phyloP scores from a whole-genome alignment of 53 echinoderm and acorn worm species.

The Holothuria leucospilota region DNA sequence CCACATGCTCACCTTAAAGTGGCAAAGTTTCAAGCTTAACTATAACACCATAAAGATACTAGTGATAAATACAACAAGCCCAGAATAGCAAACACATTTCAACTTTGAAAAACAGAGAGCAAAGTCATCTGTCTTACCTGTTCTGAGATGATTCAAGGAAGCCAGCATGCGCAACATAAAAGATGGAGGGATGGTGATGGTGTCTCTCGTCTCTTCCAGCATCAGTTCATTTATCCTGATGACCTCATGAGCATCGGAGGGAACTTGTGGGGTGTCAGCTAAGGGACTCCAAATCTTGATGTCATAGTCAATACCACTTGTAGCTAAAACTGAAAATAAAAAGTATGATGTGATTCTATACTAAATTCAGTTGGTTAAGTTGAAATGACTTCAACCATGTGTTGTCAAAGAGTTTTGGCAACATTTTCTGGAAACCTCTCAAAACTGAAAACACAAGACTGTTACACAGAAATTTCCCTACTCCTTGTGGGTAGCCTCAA shows the following conservation, averaged over 20 bases:
- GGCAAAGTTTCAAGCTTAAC: no score
- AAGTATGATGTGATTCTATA: neutral
- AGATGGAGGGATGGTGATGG: constrained; percentile 97
- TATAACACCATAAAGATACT: no score
- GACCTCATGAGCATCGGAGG: constrained; percentile 87
- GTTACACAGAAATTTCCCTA: no score
- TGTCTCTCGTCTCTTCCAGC: constrained; percentile 97
- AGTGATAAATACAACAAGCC: no score
- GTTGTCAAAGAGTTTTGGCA: no score
- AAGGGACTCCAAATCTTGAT: constrained; percentile 92
- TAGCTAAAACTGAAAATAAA: constrained; percentile 78
- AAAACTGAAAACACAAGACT: no score
- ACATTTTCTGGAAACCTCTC: no score
- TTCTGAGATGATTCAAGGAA: constrained; percentile 87
- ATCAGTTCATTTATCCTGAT: constrained; percentile 98
- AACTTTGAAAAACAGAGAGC: no score
- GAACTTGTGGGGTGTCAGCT: constrained; percentile 65
- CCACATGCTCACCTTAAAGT: no score
- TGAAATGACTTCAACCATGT: no score
- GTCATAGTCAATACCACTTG: constrained; percentile 98
- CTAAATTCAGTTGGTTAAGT: neutral
- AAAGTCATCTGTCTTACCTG: constrained; percentile 62
- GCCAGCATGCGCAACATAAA: constrained; percentile 98
- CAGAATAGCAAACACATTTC: no score
- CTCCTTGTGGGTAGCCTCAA: no score